A percentile compares a stretch with the other conserved stretches of the same genome.
Evolutionary conservation across 2,113 vertebrate genomes (phyloP).

Genomic region (Solea senegalensis): DNA sequence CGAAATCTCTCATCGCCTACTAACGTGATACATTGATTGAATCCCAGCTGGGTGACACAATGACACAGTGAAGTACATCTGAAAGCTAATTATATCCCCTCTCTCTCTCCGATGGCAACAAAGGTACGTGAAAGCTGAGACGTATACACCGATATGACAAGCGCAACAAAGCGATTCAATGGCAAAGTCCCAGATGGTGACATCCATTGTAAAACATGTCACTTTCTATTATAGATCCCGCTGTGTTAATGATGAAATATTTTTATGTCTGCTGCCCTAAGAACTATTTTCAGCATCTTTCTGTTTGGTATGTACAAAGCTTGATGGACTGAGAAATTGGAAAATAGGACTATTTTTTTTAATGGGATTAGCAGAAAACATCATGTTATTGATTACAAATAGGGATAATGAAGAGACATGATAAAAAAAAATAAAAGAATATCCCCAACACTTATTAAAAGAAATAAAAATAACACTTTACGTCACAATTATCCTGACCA

Average conservation of each 20-base stretch:
- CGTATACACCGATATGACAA: background rate
- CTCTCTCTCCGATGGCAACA: conserved; percentile 4
- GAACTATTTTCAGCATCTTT: conserved; percentile 11
- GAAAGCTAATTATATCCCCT: background rate
- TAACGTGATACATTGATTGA: conserved; percentile 12
- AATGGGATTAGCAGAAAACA: too few species aligned
- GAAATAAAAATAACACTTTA: too few species aligned
- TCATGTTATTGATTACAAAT: too few species aligned
- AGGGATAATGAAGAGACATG: too few species aligned
- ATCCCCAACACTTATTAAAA: too few species aligned
- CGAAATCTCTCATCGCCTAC: background rate
- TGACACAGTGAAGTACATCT: conserved; percentile 7
- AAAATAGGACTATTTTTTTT: background rate
- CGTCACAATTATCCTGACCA: too few species aligned
- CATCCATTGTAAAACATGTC: conserved; percentile 13
- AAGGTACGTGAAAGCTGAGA: conserved; percentile 3
- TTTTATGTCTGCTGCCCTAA: background rate
- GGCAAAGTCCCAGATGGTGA: conserved; percentile 16
- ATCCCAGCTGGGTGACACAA: conserved; percentile 13
- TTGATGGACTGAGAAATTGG: background rate
- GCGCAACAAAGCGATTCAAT: conserved; percentile 15
- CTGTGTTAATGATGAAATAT: conserved; percentile 14
- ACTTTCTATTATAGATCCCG: conserved; percentile 21
- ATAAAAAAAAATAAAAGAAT: too few species aligned
- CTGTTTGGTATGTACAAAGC: conserved; percentile 1